Evolutionary conservation across 2,113 vertebrate species (phyloP).

Genomic region (Terrapene triunguis): DNA sequence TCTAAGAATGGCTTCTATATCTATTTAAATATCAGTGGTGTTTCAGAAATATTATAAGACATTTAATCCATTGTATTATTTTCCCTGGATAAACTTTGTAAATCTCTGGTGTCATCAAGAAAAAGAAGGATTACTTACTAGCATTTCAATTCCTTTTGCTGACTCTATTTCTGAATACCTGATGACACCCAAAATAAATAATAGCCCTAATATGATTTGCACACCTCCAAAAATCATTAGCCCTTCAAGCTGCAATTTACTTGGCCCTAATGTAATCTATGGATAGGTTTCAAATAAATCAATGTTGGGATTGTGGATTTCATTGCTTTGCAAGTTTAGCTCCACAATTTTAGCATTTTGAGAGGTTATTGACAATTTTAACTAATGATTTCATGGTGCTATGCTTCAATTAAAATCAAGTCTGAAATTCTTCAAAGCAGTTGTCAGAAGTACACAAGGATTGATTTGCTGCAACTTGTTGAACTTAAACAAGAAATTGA

Average conservation of each 20-base stretch:
- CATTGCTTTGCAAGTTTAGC: neutral
- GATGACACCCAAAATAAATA: neutral
- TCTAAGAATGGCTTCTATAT: neutral
- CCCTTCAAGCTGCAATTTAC: neutral
- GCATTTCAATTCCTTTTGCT: neutral
- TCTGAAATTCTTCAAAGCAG: neutral
- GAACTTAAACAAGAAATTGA: neutral
- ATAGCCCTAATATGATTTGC: neutral
- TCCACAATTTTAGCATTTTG: neutral
- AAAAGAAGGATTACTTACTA: neutral
- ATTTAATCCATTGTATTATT: neutral
- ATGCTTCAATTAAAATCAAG: neutral
- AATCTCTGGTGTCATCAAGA: neutral
- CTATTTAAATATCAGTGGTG: neutral
- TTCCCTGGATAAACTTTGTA: neutral
- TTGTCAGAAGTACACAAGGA: neutral
- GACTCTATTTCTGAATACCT: neutral
- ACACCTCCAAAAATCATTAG: neutral
- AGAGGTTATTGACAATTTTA: neutral
- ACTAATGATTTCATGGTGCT: neutral
- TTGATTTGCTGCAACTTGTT: neutral
- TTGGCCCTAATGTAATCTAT: neutral
- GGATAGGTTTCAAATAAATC: neutral
- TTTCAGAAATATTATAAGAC: neutral
- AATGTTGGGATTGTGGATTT: neutral